Evolutionary conservation across 2,888 invertebrate species (phyloP).

Genomic region (Melinaea marsaeus): DNA sequence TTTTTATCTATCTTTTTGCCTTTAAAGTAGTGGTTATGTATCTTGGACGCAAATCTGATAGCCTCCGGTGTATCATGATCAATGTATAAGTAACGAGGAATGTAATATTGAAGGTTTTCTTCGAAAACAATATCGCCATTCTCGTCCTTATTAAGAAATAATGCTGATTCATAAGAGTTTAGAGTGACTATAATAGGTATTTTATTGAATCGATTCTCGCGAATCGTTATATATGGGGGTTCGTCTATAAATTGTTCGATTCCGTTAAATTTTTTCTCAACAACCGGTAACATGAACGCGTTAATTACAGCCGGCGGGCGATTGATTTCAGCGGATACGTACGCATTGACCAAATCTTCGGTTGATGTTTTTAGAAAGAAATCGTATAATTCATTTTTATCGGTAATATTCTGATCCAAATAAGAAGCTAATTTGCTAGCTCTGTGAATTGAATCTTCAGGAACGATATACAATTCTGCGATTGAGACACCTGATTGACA

Average conservation of each 20-base stretch:
- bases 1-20: slow-evolving; percentile 36
- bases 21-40: slow-evolving; percentile 53
- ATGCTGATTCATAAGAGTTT: slow-evolving; percentile 54
- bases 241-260: slow-evolving; percentile 52
- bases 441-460: slow-evolving; percentile 51
- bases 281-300: slow-evolving; percentile 52
- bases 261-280: slow-evolving; percentile 53
- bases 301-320: slow-evolving; percentile 42
- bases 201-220: slow-evolving; percentile 44
- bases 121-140: slow-evolving; percentile 47
- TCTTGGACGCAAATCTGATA: slow-evolving; percentile 34
- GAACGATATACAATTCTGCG: slow-evolving; percentile 52
- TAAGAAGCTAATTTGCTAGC: slow-evolving; percentile 46
- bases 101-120: slow-evolving; percentile 47
- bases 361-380: slow-evolving; percentile 44
- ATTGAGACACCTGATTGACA: slow-evolving; percentile 53
- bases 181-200: slow-evolving; percentile 50
- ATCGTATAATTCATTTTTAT: slow-evolving; percentile 43
- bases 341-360: slow-evolving; percentile 53
- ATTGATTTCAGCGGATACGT: slow-evolving; percentile 44
- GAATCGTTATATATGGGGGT: slow-evolving; percentile 44
- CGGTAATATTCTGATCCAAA: slow-evolving; percentile 46
- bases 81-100: slow-evolving; percentile 48
- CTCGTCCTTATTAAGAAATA: slow-evolving; percentile 47
- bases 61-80: slow-evolving; percentile 37